Percentiles rank a stretch among this genome's conserved stretches.
These are phyloP conservation scores for Cryptoprocta ferox DNA, from an alignment of 2,797 vertebrate genomes.

Conservation along the genomic window DNA sequence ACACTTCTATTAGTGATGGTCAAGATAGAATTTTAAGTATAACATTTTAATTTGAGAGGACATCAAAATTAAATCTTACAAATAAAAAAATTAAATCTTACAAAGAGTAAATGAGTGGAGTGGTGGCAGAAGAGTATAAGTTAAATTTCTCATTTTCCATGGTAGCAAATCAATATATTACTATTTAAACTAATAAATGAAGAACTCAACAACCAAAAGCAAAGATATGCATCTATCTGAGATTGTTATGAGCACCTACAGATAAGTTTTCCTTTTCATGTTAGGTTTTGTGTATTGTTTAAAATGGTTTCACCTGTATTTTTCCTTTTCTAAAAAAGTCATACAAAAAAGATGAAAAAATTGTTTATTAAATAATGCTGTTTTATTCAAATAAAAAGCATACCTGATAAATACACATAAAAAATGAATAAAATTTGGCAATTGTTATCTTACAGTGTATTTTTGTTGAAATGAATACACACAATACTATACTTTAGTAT, in stretches of 20 bases:
- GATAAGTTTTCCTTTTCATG: neutral
- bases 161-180: neutral
- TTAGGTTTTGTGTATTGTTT: conserved; percentile 14
- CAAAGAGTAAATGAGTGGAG: neutral
- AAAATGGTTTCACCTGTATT: neutral
- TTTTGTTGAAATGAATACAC: conserved; percentile 55
- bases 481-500: neutral
- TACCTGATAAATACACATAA: neutral
- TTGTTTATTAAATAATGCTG: neutral
- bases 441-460: neutral
- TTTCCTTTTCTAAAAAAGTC: conserved; percentile 26
- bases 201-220: conserved; percentile 10
- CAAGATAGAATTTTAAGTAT: neutral
- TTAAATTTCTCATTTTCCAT: neutral
- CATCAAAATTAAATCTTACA: conserved; percentile 24
- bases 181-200: neutral
- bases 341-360: conserved; percentile 25
- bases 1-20: neutral
- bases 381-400: conserved; percentile 36
- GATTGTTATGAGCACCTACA: neutral
- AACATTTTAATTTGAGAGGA: neutral
- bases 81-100: conserved; percentile 10
- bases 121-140: neutral
- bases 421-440: conserved; percentile 38
- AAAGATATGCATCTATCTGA: neutral